phyloP scores from a whole-genome alignment of 2,113 vertebrate genomes.

The Apteryx mantelli region DNA sequence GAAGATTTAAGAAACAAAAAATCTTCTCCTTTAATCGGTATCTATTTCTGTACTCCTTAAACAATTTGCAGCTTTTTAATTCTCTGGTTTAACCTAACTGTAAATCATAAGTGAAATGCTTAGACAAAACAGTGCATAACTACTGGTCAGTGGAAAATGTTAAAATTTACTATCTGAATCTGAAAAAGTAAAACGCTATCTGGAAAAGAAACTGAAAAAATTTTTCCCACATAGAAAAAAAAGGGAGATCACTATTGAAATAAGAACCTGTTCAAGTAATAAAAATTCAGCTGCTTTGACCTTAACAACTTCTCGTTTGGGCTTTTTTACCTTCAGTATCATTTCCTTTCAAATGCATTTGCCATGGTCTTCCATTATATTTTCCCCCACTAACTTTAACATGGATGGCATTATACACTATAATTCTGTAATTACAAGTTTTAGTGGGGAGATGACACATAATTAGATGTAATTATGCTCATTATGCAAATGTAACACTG shows the following conservation, averaged over 20 bases:
- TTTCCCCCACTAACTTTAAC: not conserved
- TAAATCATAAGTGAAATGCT: constrained; percentile 18
- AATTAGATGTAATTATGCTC: constrained; percentile 44
- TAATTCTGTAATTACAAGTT: constrained; percentile 63
- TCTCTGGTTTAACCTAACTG: constrained; percentile 29
- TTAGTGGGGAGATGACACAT: constrained; percentile 28
- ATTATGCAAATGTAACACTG: constrained; percentile 34
- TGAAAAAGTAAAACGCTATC: not conserved
- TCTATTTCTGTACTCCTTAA: constrained; percentile 20
- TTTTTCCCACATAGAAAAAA: not conserved
- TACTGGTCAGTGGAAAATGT: not conserved
- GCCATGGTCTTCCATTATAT: not conserved
- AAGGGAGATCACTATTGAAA: not conserved
- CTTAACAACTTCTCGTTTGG: not conserved
- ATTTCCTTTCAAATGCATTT: not conserved
- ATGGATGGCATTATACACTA: constrained; percentile 10
- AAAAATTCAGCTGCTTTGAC: not conserved
- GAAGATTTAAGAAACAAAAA: constrained; percentile 11
- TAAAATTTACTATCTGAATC: not conserved
- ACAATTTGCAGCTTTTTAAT: not conserved
- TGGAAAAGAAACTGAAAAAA: not conserved
- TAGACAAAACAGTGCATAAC: not conserved
- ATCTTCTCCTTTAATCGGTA: constrained; percentile 1
- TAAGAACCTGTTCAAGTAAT: not conserved
- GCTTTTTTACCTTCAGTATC: not conserved